A percentile compares a stretch with the other conserved stretches of the same genome.
phyloP scores from a whole-genome alignment of 2,888 invertebrate species.

The Carabus problematicus region DNA sequence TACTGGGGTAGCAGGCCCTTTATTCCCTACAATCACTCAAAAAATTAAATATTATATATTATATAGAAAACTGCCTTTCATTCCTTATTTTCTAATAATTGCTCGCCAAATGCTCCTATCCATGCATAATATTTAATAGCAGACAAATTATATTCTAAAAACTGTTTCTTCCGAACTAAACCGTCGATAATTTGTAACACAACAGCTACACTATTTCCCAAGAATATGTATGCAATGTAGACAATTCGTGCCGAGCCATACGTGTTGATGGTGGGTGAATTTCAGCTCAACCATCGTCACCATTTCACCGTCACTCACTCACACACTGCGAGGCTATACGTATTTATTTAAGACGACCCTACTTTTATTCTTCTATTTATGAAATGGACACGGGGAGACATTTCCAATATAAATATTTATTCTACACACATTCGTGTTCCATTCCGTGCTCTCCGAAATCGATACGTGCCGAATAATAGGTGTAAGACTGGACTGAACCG shows the following conservation, averaged over 20 bases:
- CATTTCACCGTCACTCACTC: constrained; percentile 31
- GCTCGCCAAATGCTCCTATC: too few relatives aligned
- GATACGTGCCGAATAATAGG: constrained; percentile 8
- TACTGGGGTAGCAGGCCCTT: too few relatives aligned
- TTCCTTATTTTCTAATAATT: too few relatives aligned
- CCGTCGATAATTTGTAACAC: too few relatives aligned
- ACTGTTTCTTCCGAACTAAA: too few relatives aligned
- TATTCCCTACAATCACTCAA: too few relatives aligned
- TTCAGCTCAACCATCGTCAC: neutral
- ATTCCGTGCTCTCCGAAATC: neutral
- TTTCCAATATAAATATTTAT: constrained; percentile 60
- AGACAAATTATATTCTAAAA: too few relatives aligned
- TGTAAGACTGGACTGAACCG: neutral
- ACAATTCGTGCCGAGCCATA: constrained; percentile 30
- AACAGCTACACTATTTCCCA: too few relatives aligned
- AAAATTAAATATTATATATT: too few relatives aligned
- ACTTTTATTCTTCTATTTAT: constrained; percentile 53
- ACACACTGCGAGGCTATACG: constrained; percentile 39
- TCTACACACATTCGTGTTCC: constrained; percentile 43
- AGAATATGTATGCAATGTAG: neutral
- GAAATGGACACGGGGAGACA: constrained; percentile 58
- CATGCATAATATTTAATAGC: too few relatives aligned
- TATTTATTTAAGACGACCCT: constrained; percentile 56
- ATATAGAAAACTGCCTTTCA: too few relatives aligned
- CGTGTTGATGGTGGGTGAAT: constrained; percentile 2